Conservation (phyloP, 1,140 invertebrate species). For the Himalopsyche phryganea region DNA sequence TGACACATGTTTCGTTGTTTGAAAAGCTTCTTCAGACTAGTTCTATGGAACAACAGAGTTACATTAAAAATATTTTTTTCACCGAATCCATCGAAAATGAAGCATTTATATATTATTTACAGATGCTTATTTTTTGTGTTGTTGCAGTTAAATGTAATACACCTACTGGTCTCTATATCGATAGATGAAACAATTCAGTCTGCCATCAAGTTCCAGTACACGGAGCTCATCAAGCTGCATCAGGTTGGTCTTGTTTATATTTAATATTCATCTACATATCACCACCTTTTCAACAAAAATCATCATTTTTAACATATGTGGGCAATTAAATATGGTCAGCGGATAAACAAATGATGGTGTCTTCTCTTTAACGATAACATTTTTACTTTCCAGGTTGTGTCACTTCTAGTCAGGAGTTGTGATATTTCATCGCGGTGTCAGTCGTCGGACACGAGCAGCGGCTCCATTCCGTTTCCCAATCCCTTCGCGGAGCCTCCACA, state of each 20-base stretch:
- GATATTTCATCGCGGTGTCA: slow-evolving; percentile 81
- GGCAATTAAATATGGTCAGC: not conserved
- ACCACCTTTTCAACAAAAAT: too few relatives aligned
- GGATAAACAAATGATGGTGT: too few relatives aligned
- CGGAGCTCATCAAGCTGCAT: slow-evolving; percentile 90
- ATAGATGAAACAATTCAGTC: slow-evolving; percentile 91
- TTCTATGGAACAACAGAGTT: too few relatives aligned
- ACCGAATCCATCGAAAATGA: too few relatives aligned
- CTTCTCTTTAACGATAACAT: too few relatives aligned
- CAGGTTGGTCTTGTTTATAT: slow-evolving; percentile 51
- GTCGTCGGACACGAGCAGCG: slow-evolving; percentile 60
- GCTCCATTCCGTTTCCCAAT: slow-evolving; percentile 68
- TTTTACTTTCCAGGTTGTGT: slow-evolving; percentile 85
- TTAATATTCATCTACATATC: slow-evolving; percentile 1
- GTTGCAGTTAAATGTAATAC: slow-evolving; percentile 77
- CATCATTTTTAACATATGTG: not conserved
- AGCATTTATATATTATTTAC: too few relatives aligned
- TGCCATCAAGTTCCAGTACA: slow-evolving; percentile 94
- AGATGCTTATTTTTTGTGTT: too few relatives aligned
- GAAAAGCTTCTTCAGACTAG: too few relatives aligned
- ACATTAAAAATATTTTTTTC: too few relatives aligned
- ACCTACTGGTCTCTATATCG: slow-evolving; percentile 86
- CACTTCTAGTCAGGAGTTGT: slow-evolving; percentile 86
- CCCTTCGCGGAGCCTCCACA: slow-evolving; percentile 73
- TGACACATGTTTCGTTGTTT: too few relatives aligned